Percentiles rank a stretch among this genome's conserved stretches.
Conservation (phyloP, 2,113 vertebrate species). For the Sinosuthora webbiana region DNA sequence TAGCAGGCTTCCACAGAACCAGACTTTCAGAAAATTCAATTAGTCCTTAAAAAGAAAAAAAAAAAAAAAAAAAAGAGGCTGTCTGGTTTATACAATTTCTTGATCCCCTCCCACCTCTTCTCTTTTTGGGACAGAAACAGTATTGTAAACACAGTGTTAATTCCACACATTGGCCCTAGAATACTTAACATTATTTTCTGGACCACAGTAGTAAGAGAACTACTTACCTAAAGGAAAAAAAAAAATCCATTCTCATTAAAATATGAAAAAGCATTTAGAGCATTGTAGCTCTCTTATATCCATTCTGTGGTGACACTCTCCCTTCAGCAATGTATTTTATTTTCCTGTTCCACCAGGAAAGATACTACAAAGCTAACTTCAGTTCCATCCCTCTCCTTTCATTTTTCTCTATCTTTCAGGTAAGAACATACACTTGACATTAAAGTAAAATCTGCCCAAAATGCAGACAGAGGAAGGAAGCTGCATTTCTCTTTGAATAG, state of each 20-base stretch:
- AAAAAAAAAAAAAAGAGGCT: too few species aligned
- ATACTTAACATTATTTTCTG: not conserved
- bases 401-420: not conserved
- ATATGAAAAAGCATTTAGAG: not conserved
- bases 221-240: not conserved
- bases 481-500: not conserved
- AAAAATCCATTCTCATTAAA: not conserved
- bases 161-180: not conserved
- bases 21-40: not conserved
- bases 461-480: not conserved
- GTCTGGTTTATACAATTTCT: not conserved
- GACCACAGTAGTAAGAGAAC: not conserved
- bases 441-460: not conserved
- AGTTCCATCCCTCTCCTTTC: accelerated
- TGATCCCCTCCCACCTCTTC: not conserved
- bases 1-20: not conserved
- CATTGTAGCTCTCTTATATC: not conserved
- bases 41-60: not conserved
- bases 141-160: not conserved
- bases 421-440: not conserved
- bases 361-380: not conserved
- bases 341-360: not conserved
- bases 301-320: not conserved
- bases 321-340: not conserved
- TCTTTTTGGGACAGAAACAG: not conserved